Evolutionary conservation across 2,113 vertebrate genomes (phyloP), one percentile per base, ranked within the genome.

Genomic region (Eclectus roratus): DNA sequence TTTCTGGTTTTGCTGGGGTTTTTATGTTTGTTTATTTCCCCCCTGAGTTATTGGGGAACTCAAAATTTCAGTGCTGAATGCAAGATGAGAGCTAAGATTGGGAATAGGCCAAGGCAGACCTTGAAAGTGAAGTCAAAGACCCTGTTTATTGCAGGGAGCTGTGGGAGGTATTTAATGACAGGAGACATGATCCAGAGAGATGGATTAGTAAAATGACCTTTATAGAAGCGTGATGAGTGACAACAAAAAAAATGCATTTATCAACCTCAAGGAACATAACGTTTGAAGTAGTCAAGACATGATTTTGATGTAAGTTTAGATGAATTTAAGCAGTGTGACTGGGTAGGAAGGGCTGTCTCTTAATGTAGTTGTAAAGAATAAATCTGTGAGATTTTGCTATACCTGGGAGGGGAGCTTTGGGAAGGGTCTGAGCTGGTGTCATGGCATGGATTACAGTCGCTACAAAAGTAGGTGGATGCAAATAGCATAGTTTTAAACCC

Each of bases 151-250:
- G 60, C 37, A 66, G 66, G 63, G 72, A 85, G 41, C 66, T 63
- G 72, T 70, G 72, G 84, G 80, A 83, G 84, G 55, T 81, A 61
- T 74, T 88, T 73, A 61, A 85, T 71, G 72, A 63, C 41, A 56
- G 50, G 52, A 74, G 91, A 66, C 29, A 27, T 71, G 71, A 82
- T 85, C 76, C 47, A 66, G 72, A 71, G 80, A 79, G 84, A 89
- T 79, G 56, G 63, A 76, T 91, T 89, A 89, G 77, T 88, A 85
- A 85, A 96, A 85, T 58, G 80, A 94, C 88, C 80, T 96, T 93
- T 94, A 74, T 56, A 79, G 31, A 24, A 63, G 52, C 24, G 25
- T 50, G 63, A 71, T 83, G 80, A 74, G 49, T 37, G 66, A 79
- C 28, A 53, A 60, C 73, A 70, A 58, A 77, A 91, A 71, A 29